phyloP scores from a whole-genome alignment of 2,888 invertebrate species.

The Bugulina stolonifera region DNA sequence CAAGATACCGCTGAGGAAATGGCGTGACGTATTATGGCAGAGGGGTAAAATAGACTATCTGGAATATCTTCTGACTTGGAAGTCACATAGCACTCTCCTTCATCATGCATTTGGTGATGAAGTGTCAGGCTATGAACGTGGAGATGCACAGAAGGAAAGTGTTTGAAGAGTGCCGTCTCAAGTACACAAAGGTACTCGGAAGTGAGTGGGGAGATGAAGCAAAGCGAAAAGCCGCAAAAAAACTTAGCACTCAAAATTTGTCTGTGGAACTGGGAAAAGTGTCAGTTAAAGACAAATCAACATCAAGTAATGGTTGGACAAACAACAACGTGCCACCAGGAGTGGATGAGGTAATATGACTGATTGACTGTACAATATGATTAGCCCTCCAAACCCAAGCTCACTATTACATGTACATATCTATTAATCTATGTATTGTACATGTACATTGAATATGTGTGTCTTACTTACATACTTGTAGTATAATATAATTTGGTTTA shows the following conservation, averaged over 20 bases:
- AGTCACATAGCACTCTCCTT: too few relatives aligned
- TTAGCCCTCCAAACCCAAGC: too few relatives aligned
- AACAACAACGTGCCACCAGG: background rate
- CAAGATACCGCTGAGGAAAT: too few relatives aligned
- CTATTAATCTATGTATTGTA: too few relatives aligned
- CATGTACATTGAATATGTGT: too few relatives aligned
- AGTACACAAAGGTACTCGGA: conserved; percentile 4
- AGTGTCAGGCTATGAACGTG: conserved; percentile 16
- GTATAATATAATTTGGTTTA: too few relatives aligned
- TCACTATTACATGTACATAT: too few relatives aligned
- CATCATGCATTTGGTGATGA: conserved; percentile 26
- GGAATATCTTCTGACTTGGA: too few relatives aligned
- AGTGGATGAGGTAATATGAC: background rate
- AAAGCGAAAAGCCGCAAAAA: background rate
- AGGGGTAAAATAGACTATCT: too few relatives aligned
- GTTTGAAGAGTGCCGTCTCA: conserved; percentile 17
- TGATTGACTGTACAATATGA: too few relatives aligned
- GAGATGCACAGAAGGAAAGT: background rate
- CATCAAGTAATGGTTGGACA: background rate
- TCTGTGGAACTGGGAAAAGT: background rate
- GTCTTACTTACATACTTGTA: too few relatives aligned
- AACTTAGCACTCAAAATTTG: background rate
- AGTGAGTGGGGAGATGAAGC: conserved; percentile 22
- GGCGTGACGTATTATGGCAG: too few relatives aligned
- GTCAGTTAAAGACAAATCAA: background rate